Percentiles rank a stretch among this genome's conserved stretches.
These are phyloP conservation scores for Malurus alboscapulatus DNA, from an alignment of 2,113 vertebrate species.

Conservation along the genomic window DNA sequence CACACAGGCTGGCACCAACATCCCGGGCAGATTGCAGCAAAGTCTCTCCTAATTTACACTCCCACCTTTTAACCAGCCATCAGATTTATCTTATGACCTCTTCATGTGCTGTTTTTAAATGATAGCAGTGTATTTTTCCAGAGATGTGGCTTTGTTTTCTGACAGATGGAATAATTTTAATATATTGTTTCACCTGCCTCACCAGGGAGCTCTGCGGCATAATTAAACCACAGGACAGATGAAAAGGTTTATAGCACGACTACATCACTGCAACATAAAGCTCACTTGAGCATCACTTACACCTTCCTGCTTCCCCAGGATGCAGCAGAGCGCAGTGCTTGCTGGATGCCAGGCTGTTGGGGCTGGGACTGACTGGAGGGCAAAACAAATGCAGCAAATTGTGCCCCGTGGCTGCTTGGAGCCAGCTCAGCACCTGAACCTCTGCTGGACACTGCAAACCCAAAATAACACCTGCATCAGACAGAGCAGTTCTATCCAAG, in stretches of 20 bases:
- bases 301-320: background rate
- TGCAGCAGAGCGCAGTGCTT: background rate
- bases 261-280: background rate
- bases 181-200: background rate
- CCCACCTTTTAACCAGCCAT: background rate
- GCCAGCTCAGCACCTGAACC: background rate
- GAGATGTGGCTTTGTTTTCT: background rate
- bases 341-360: background rate
- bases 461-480: background rate
- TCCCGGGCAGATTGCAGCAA: background rate
- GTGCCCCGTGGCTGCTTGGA: background rate
- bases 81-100: background rate
- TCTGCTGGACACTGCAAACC: background rate
- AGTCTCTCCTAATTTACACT: background rate
- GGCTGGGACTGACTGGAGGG: background rate
- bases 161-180: constrained; percentile 1
- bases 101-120: background rate
- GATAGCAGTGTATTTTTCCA: background rate
- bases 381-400: background rate
- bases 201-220: background rate
- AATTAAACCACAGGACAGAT: constrained; percentile 15
- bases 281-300: background rate
- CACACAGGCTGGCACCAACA: background rate
- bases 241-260: constrained; percentile 5
- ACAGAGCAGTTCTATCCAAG: background rate